Percentiles rank a stretch among this genome's conserved stretches.
These are phyloP conservation scores for Menidia beryllina DNA, from an alignment of 2,113 vertebrate genomes.

Conservation along the genomic window DNA sequence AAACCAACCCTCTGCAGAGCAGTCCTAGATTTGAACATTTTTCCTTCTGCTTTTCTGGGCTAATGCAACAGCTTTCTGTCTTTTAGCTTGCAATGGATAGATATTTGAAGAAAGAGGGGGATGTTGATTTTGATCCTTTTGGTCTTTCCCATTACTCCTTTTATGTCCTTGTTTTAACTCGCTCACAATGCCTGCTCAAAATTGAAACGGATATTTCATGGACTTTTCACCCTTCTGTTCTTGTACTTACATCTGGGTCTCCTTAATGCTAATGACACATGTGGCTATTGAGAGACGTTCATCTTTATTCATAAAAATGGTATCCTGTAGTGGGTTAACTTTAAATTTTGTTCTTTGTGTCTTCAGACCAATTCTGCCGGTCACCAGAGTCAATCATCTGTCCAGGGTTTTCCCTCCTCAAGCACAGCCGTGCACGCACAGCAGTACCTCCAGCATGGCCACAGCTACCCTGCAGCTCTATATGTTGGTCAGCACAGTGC, in stretches of 20 bases:
- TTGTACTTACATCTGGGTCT: conserved; percentile 34
- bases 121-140: neutral
- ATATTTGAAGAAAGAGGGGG: conserved; percentile 24
- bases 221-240: conserved; percentile 38
- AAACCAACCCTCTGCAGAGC: conserved; percentile 37
- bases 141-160: conserved; percentile 26
- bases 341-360: conserved; percentile 40
- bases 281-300: conserved; percentile 19
- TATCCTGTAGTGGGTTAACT: conserved; percentile 1
- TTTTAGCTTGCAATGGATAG: conserved; percentile 37
- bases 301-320: conserved; percentile 1
- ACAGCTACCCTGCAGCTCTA: conserved; percentile 60
- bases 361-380: conserved; percentile 58
- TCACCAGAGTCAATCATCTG: conserved; percentile 60
- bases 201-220: conserved; percentile 44
- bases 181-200: conserved; percentile 46
- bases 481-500: conserved; percentile 39
- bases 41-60: conserved; percentile 60
- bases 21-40: conserved; percentile 49
- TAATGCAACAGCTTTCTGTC: conserved; percentile 33
- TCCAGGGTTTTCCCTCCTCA: conserved; percentile 62
- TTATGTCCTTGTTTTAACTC: conserved; percentile 46
- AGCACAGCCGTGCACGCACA: conserved; percentile 47
- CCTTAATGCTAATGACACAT: conserved; percentile 7
- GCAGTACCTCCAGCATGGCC: conserved; percentile 65